These are phyloP conservation scores for Fistularia commersonii DNA, from an alignment of 2,797 vertebrate species.

Conservation along the genomic window DNA sequence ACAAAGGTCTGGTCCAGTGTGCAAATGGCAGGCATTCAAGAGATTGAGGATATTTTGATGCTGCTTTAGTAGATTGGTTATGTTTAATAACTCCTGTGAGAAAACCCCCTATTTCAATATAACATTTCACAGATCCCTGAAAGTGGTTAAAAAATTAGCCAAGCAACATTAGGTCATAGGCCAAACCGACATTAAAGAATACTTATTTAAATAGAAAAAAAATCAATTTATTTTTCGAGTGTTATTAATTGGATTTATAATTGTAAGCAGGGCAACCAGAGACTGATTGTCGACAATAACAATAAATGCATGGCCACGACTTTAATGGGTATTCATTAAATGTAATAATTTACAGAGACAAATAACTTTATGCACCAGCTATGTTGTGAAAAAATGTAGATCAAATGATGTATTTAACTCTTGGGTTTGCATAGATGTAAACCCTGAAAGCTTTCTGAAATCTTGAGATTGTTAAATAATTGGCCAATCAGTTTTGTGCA, in stretches of 20 bases:
- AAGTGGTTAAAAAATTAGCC: slow-evolving; percentile 7
- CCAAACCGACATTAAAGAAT: slow-evolving; percentile 15
- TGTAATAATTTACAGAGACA: slow-evolving; percentile 23
- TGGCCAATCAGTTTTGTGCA: too few relatives aligned
- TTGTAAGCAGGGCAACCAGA: slow-evolving; percentile 9
- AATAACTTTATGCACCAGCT: slow-evolving; percentile 11
- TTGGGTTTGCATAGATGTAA: too few relatives aligned
- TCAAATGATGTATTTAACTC: too few relatives aligned
- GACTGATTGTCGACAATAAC: slow-evolving; percentile 17
- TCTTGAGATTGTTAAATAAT: too few relatives aligned
- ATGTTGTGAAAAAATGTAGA: slow-evolving; percentile 1
- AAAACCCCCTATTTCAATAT: slow-evolving; percentile 3
- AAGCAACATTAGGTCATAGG: slow-evolving; percentile 26
- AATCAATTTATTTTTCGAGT: slow-evolving; percentile 32
- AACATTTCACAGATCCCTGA: slow-evolving; percentile 5
- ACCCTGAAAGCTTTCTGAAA: too few relatives aligned
- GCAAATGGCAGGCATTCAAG: too few relatives aligned
- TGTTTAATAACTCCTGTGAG: not conserved
- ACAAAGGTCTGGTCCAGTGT: too few relatives aligned
- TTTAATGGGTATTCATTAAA: slow-evolving; percentile 25
- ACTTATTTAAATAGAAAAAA: slow-evolving; percentile 27
- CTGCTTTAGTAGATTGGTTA: not conserved
- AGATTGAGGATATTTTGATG: slow-evolving; percentile 3
- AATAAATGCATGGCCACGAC: slow-evolving; percentile 25
- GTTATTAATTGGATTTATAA: slow-evolving; percentile 41